These are phyloP conservation scores for Dolichotis patagonum DNA, from an alignment of 2,113 vertebrate genomes.

Conservation along the genomic window DNA sequence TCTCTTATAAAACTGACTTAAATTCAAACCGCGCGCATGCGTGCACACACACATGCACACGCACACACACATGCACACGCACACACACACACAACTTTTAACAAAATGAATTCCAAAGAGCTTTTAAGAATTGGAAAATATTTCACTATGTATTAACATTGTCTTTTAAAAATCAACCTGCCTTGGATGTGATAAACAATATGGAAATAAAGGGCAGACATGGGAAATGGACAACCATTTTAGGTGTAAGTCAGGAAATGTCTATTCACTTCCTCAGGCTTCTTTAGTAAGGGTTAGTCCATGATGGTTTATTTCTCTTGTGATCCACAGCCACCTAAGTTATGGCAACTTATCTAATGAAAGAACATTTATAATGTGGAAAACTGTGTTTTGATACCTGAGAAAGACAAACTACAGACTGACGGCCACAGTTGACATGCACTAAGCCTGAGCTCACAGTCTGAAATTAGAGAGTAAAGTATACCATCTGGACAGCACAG, in stretches of 20 bases:
- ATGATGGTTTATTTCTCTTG: slow-evolving; percentile 35
- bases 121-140: neutral
- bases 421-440: slow-evolving; percentile 54
- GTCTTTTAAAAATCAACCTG: neutral
- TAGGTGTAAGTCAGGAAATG: neutral
- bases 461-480: slow-evolving; percentile 59
- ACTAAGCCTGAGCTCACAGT: slow-evolving; percentile 44
- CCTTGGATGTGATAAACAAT: neutral
- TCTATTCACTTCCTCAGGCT: neutral
- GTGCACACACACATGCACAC: neutral
- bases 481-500: neutral
- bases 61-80: neutral
- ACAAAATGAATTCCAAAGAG: neutral
- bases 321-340: neutral
- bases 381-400: slow-evolving; percentile 59
- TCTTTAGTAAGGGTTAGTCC: neutral
- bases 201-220: neutral
- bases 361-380: slow-evolving; percentile 9
- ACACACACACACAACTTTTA: neutral
- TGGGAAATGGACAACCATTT: neutral
- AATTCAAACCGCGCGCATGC: neutral
- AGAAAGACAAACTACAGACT: slow-evolving; percentile 26
- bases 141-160: neutral
- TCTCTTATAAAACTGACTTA: neutral
- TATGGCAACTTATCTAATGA: neutral